Conservation (phyloP, 2,113 vertebrate genomes). For the Dissostichus mawsoni region DNA sequence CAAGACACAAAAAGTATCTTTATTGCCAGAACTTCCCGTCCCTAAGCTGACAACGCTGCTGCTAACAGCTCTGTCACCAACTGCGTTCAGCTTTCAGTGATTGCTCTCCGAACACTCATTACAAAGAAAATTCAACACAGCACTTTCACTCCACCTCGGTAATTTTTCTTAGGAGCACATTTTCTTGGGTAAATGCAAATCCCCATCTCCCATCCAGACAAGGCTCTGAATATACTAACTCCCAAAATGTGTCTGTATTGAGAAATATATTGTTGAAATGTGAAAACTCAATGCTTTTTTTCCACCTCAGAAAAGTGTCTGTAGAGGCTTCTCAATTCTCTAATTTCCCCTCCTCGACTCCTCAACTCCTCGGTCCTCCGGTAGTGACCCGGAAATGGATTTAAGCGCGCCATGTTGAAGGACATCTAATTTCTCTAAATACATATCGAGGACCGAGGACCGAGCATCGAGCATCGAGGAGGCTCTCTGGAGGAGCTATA, state of each 20-base stretch:
- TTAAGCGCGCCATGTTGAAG: too few relatives aligned
- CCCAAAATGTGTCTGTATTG: not conserved
- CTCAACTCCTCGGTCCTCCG: too few relatives aligned
- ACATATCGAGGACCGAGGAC: too few relatives aligned
- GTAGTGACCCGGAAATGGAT: too few relatives aligned
- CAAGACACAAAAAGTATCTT: too few relatives aligned
- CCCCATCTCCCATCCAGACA: not conserved
- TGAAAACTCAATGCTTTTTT: not conserved
- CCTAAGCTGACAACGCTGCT: not conserved
- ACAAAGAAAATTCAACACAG: constrained; percentile 2
- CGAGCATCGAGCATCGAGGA: too few relatives aligned
- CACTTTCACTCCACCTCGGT: not conserved
- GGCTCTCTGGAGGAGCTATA: too few relatives aligned
- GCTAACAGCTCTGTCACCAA: constrained; percentile 4
- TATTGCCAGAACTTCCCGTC: not conserved
- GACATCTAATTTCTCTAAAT: not conserved
- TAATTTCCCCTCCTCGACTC: too few relatives aligned
- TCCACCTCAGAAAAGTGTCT: not conserved
- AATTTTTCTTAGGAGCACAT: not conserved
- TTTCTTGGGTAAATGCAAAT: not conserved
- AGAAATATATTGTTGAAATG: not conserved
- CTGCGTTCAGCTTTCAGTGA: not conserved
- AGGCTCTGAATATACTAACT: not conserved
- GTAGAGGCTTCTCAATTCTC: too few relatives aligned
- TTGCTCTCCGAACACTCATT: not conserved